Evolutionary conservation across 1,140 invertebrate genomes (phyloP).

Genomic region (Gonioctena quinquepunctata): DNA sequence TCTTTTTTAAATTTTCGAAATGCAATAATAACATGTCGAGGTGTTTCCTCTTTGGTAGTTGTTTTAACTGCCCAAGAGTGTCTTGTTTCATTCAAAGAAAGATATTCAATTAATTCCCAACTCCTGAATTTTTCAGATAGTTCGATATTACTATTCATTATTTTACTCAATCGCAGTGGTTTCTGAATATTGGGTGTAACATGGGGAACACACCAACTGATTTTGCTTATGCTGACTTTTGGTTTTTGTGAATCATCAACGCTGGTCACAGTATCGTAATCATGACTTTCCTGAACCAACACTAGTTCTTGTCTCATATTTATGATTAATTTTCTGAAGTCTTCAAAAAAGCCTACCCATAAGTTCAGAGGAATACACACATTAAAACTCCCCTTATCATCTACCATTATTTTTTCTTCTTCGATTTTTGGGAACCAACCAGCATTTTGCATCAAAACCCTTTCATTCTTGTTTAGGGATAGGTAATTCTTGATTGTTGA

Average conservation of each 20-base stretch:
- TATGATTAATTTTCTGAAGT: not conserved
- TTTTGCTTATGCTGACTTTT: not conserved
- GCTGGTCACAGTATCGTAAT: constrained; percentile 32
- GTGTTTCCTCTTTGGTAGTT: too few relatives aligned
- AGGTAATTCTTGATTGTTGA: not conserved
- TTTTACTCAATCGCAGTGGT: not conserved
- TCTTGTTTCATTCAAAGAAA: too few relatives aligned
- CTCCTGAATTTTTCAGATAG: not conserved
- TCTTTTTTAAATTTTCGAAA: too few relatives aligned
- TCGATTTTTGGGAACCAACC: too few relatives aligned
- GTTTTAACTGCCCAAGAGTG: too few relatives aligned
- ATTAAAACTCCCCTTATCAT: not conserved
- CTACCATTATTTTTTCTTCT: not conserved
- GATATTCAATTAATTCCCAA: too few relatives aligned
- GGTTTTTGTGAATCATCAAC: constrained; percentile 4
- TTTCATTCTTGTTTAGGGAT: not conserved
- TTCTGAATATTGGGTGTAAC: not conserved
- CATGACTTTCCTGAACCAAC: constrained; percentile 47
- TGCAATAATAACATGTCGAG: too few relatives aligned
- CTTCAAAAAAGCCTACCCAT: not conserved
- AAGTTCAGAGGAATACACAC: too few relatives aligned
- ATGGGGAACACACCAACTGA: not conserved
- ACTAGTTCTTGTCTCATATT: constrained; percentile 54
- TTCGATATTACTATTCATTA: not conserved
- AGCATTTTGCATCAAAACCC: not conserved